Evolutionary conservation across 2,888 invertebrate genomes (phyloP).

Genomic region (Andrena camellia): DNA sequence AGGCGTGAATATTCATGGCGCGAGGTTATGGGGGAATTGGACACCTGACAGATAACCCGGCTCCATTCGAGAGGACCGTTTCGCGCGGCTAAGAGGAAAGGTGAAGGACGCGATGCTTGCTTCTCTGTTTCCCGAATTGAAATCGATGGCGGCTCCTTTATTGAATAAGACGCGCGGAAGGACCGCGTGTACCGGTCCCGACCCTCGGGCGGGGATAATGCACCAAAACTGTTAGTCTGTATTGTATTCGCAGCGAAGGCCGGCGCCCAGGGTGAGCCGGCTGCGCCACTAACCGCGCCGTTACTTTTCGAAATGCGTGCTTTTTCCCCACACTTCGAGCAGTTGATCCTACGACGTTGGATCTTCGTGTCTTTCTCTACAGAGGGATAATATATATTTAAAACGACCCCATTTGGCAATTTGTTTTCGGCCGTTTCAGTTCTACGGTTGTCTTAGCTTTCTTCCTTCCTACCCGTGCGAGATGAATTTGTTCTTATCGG

Average conservation of each 20-base stretch:
- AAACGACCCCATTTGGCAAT: too few relatives aligned
- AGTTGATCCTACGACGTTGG: too few relatives aligned
- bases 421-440: too few relatives aligned
- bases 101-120: constrained; percentile 34
- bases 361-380: too few relatives aligned
- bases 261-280: constrained; percentile 31
- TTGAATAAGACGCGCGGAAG: not conserved
- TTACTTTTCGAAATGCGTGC: constrained; percentile 27
- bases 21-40: constrained; percentile 65
- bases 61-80: constrained; percentile 31
- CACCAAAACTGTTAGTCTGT: constrained; percentile 17
- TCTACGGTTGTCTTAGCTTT: too few relatives aligned
- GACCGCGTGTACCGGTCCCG: constrained; percentile 28
- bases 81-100: constrained; percentile 44
- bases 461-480: too few relatives aligned
- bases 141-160: constrained; percentile 4
- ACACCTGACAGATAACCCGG: constrained; percentile 45
- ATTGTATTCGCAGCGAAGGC: constrained; percentile 15
- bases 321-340: not conserved
- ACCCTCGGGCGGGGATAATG: constrained; percentile 14
- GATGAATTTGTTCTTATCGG: too few relatives aligned
- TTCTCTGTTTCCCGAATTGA: not conserved
- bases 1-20: constrained; percentile 51
- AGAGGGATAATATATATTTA: too few relatives aligned
- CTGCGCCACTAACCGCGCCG: constrained; percentile 19